A percentile compares a stretch with the other conserved stretches of the same genome.
These are phyloP conservation scores for Chunga burmeisteri DNA, from an alignment of 2,113 vertebrate genomes.

Conservation along the genomic window DNA sequence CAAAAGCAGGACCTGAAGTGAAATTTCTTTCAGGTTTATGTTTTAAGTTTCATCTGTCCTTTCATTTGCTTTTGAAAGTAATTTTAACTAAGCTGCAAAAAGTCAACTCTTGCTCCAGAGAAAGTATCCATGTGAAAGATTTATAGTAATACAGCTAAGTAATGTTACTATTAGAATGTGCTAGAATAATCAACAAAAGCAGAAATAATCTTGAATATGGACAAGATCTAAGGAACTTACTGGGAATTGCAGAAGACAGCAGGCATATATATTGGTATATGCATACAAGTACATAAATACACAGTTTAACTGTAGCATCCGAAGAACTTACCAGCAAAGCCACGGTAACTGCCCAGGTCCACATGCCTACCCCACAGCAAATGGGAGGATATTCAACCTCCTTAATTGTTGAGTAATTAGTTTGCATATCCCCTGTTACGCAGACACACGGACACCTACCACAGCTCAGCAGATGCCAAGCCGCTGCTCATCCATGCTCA, in stretches of 20 bases:
- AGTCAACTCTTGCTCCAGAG: background rate
- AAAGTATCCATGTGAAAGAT: background rate
- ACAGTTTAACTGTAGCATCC: background rate
- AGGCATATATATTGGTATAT: background rate
- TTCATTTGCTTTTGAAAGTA: background rate
- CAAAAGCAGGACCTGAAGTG: background rate
- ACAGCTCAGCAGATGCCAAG: background rate
- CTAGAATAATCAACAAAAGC: background rate
- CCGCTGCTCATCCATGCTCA: background rate
- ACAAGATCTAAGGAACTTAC: background rate
- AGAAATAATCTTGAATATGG: background rate
- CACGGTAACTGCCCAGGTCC: background rate
- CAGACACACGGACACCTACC: background rate
- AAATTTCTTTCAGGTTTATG: background rate
- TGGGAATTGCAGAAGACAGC: background rate
- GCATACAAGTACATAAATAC: background rate
- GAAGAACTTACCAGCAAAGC: background rate
- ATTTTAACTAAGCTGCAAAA: background rate
- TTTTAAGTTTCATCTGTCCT: background rate
- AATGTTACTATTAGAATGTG: background rate
- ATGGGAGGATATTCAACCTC: background rate
- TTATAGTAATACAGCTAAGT: background rate
- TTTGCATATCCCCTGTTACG: accelerated
- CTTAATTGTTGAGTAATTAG: background rate
- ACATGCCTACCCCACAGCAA: background rate